Conservation (phyloP, 2,888 invertebrate species). For the Apodemia zela region DNA sequence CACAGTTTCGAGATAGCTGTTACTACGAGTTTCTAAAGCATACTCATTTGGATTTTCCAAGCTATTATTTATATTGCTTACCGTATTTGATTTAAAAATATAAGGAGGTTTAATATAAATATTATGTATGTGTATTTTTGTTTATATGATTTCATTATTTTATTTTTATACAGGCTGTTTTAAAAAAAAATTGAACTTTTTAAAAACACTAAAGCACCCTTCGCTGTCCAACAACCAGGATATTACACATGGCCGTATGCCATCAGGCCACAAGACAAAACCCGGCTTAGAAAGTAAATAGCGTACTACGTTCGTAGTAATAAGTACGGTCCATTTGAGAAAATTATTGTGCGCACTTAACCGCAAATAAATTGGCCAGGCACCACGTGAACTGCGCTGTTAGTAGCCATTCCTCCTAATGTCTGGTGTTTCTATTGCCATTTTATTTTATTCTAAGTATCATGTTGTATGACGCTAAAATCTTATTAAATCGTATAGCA, state of each 20-base stretch:
- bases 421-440: slow-evolving; percentile 38
- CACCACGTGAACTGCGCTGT: slow-evolving; percentile 58
- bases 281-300: slow-evolving; percentile 65
- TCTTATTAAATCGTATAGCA: not conserved
- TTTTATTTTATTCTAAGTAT: slow-evolving; percentile 28
- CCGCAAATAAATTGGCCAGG: slow-evolving; percentile 74
- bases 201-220: too few relatives aligned
- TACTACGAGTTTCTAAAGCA: too few relatives aligned
- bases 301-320: slow-evolving; percentile 63
- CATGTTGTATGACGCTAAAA: not conserved
- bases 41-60: too few relatives aligned
- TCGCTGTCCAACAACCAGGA: not conserved
- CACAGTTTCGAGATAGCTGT: too few relatives aligned
- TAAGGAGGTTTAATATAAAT: too few relatives aligned
- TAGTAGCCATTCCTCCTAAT: slow-evolving; percentile 42
- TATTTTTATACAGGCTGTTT: too few relatives aligned
- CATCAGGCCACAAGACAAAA: slow-evolving; percentile 34
- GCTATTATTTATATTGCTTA: too few relatives aligned
- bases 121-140: too few relatives aligned
- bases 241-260: not conserved
- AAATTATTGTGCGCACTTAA: slow-evolving; percentile 78
- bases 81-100: too few relatives aligned
- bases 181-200: too few relatives aligned
- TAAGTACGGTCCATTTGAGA: slow-evolving; percentile 75
- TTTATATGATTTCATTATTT: too few relatives aligned